Evolutionary conservation across 2,888 invertebrate species (phyloP).

Genomic region (Sisyra terminalis): DNA sequence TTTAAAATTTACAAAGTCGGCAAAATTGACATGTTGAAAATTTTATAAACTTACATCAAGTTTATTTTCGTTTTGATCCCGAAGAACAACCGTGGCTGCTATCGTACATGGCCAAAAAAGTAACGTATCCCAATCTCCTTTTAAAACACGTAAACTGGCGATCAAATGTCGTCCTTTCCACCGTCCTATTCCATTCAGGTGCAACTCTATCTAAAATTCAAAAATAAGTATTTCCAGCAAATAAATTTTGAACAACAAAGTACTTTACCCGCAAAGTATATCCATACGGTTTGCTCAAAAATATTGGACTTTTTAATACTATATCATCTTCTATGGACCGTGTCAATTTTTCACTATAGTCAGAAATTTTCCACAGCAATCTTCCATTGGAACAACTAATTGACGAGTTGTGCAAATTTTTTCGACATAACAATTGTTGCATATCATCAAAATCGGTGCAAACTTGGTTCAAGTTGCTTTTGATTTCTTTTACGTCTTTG

Average conservation of each 20-base stretch:
- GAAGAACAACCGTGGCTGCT: conserved; percentile 43
- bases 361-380: conserved; percentile 53
- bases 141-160: conserved; percentile 46
- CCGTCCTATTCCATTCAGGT: conserved; percentile 56
- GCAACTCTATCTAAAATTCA: conserved; percentile 40
- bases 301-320: conserved; percentile 46
- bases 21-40: too few relatives aligned
- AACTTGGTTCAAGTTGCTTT: conserved; percentile 26
- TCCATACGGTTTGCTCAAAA: conserved; percentile 54
- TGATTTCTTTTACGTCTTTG: conserved; percentile 24
- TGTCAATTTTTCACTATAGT: conserved; percentile 44
- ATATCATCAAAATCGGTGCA: conserved; percentile 29
- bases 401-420: conserved; percentile 20
- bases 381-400: conserved; percentile 27
- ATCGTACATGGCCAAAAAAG: conserved; percentile 59
- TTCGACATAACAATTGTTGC: conserved; percentile 24
- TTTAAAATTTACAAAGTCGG: too few relatives aligned
- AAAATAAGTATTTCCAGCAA: neutral
- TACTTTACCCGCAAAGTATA: conserved; percentile 46
- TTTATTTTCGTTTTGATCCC: conserved; percentile 38
- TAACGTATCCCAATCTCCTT: conserved; percentile 53
- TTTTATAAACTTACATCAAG: conserved; percentile 26
- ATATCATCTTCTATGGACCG: conserved; percentile 47
- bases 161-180: conserved; percentile 61
- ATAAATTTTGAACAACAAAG: neutral